Base-by-base conservation (phyloP, 1,140 invertebrate genomes). In the Drosophila eugracilis region DNA sequence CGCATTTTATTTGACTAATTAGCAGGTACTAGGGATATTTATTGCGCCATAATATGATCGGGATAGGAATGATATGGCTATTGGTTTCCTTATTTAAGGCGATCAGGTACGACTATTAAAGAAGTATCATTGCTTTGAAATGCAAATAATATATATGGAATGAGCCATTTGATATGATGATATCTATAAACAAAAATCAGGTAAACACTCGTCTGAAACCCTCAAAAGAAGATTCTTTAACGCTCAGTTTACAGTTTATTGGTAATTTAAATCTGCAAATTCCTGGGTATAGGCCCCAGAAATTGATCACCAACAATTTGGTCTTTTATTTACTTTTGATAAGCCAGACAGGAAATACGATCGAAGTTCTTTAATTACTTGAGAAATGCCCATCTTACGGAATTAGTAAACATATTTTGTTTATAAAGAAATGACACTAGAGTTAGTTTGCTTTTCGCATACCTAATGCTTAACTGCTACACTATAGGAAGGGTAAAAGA, bases 311-410 rank as follows among this genome's bases (percentile, higher is more conserved):
- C 15, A 15, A 15, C n/a, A 44, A 14, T 9, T 34, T 12, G 9
- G 14, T 34, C 15, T 15, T 24, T 24, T 34, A 17, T n/a, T 30
- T 55, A 10, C 26, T 21, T 22, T 22, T 21, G 9, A 14, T 54
- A 2, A 22, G 19, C 21, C 48, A 58, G 55, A 58, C 55, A 19
- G 28, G 21, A 36, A 58, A 54, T 6, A 3, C 10, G 48, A 54
- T 54, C 48, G 28, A 45, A 17, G 7, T 28, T n/a, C 14, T 17
- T 2, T 1, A 3, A 19, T n/a, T 55, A 7, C 1, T 5, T 3
- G n/a, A 53, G 28, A 22, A 34, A 50, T 52, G 15, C 32, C 5
- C 0, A 36, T 5, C 15, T 12, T 5, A 1, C 4, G 30, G 4
- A 12, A 21, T 14, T 32, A 3, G 28, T 32, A 49, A 49, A 32